phyloP scores from a whole-genome alignment of 2,113 vertebrate species.

The Lophius piscatorius region DNA sequence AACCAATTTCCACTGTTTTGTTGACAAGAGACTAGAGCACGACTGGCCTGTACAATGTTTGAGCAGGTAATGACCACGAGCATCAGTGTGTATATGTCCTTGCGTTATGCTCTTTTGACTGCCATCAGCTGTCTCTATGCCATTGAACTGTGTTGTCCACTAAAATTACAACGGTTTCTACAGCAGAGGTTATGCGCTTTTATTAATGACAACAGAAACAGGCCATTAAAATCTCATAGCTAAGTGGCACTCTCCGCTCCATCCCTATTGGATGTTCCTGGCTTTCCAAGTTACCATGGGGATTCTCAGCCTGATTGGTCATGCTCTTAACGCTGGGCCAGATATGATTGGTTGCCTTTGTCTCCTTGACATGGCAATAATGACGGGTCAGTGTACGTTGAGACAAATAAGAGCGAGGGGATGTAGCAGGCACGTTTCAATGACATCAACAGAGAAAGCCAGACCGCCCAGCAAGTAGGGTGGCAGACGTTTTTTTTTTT shows the following conservation, averaged over 20 bases:
- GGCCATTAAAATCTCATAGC: slow-evolving; percentile 69
- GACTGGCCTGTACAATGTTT: slow-evolving; percentile 14
- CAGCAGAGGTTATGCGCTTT: slow-evolving; percentile 63
- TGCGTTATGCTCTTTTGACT: slow-evolving; percentile 28
- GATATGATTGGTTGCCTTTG: slow-evolving; percentile 68
- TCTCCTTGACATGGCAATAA: slow-evolving; percentile 79
- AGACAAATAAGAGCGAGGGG: slow-evolving; percentile 63
- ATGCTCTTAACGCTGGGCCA: slow-evolving; percentile 29
- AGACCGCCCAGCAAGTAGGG: slow-evolving; percentile 45
- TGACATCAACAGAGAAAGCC: slow-evolving; percentile 65
- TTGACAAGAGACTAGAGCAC: slow-evolving; percentile 39
- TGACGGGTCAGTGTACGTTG: slow-evolving; percentile 69
- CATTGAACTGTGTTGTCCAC: slow-evolving; percentile 24
- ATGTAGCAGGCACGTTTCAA: slow-evolving; percentile 72
- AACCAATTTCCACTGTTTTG: slow-evolving; percentile 23
- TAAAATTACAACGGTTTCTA: slow-evolving; percentile 43
- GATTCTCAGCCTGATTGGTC: slow-evolving; percentile 65
- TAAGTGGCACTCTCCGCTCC: slow-evolving; percentile 41
- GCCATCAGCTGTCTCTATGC: slow-evolving; percentile 25
- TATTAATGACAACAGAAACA: slow-evolving; percentile 75
- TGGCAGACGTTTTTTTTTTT: slow-evolving; percentile 12
- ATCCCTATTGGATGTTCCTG: slow-evolving; percentile 59
- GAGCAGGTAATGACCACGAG: slow-evolving; percentile 35
- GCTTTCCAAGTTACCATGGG: slow-evolving; percentile 73
- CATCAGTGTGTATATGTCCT: slow-evolving; percentile 30